Conservation (phyloP, 2,113 vertebrate species). For the Recurvirostra avosetta region DNA sequence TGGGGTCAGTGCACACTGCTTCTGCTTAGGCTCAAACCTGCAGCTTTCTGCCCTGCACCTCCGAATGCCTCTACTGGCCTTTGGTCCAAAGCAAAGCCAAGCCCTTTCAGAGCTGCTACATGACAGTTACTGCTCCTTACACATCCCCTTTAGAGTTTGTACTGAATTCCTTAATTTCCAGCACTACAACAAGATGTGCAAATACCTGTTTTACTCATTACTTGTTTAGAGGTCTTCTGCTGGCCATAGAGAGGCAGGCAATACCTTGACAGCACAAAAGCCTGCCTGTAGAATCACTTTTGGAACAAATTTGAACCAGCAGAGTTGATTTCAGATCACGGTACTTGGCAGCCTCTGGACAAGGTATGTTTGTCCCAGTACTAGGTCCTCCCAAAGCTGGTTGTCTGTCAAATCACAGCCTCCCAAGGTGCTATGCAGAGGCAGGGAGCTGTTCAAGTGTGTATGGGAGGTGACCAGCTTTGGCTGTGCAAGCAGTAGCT, state of each 20-base stretch:
- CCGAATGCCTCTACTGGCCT: not conserved
- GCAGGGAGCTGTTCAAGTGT: fast-evolving
- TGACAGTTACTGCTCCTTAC: not conserved
- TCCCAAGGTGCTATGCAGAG: not conserved
- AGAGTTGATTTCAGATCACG: not conserved
- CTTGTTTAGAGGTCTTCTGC: not conserved
- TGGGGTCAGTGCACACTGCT: not conserved
- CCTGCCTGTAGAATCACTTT: not conserved
- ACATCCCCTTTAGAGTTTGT: not conserved
- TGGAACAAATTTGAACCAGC: not conserved
- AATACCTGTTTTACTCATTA: not conserved
- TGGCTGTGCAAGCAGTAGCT: not conserved
- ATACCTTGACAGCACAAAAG: not conserved
- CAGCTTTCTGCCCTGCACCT: not conserved
- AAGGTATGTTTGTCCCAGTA: not conserved
- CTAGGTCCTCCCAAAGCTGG: not conserved
- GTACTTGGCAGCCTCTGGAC: not conserved
- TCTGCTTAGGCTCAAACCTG: not conserved
- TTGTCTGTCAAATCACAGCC: not conserved
- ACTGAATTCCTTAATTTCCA: not conserved
- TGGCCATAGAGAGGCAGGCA: not conserved
- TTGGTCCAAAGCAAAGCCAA: not conserved
- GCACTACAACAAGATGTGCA: not conserved
- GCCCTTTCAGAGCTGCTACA: not conserved
- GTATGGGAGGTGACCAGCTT: not conserved